phyloP scores from a whole-genome alignment of 1,140 invertebrate genomes.

The Araneus ventricosus region DNA sequence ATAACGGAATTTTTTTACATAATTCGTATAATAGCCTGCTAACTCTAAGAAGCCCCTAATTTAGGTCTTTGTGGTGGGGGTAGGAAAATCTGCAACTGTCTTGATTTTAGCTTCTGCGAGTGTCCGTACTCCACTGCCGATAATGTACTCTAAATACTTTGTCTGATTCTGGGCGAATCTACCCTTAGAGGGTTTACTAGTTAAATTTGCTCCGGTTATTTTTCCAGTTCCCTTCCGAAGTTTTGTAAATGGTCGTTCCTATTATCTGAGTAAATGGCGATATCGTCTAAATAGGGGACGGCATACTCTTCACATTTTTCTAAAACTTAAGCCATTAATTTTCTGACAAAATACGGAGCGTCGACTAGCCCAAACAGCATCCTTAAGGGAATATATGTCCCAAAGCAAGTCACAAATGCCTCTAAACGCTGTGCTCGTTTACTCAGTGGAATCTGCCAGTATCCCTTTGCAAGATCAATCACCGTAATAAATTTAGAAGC shows the following conservation, averaged over 20 bases:
- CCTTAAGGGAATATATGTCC: too few species aligned
- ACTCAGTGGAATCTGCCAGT: conserved; percentile 80
- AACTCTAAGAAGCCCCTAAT: too few species aligned
- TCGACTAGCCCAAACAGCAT: neutral
- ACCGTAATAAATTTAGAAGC: neutral
- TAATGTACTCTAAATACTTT: conserved; percentile 16
- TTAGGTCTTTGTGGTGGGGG: too few species aligned
- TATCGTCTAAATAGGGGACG: neutral
- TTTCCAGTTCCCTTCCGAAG: neutral
- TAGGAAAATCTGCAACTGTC: conserved; percentile 8
- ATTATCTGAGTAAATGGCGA: conserved; percentile 36
- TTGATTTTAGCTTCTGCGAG: neutral
- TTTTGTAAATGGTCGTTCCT: conserved; percentile 47
- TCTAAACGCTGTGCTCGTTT: too few species aligned
- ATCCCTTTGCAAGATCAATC: conserved; percentile 82
- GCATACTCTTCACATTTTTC: neutral
- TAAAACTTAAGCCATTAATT: neutral
- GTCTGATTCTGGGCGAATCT: neutral
- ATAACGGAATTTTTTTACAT: too few species aligned
- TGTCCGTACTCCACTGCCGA: neutral
- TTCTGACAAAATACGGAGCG: neutral
- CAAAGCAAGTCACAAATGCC: too few species aligned
- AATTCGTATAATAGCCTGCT: too few species aligned
- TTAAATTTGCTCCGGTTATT: neutral
- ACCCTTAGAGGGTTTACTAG: neutral